Evolutionary conservation across 2,113 vertebrate species (phyloP), one percentile per base, ranked within the genome.

Genomic region (Eolophus roseicapilla): DNA sequence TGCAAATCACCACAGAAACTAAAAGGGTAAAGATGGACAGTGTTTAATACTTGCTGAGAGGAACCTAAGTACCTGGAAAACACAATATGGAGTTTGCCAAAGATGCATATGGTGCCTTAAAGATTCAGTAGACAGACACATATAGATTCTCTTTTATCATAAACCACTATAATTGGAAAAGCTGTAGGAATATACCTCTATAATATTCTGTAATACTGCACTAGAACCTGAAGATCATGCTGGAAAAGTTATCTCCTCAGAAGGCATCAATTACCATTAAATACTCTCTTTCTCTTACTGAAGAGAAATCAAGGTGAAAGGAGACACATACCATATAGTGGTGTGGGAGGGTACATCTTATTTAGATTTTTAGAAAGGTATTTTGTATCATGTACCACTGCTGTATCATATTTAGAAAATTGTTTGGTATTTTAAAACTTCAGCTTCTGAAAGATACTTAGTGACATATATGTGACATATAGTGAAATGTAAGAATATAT

Each of bases 41-140:
- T 78, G 86, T 95, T 78, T 90, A 93, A 94, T 82, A 64, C 93
- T 92, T 94, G 88, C 95, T 94, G 93, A 86, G 92, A 92, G 55
- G 29, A 92, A 29, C 3, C 8, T 60, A 71, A 81, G 55, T 68
- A 81, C 64, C 50, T 85, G 49, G 76, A 93, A 93, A 88, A 94
- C 41, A 33, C 33, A 60, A 2, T 28, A 25, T 68, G 43, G 39
- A 88, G 78, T 73, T 75, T 88, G 95, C 88, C 90, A 88, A 17
- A 92, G 37, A 70, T 78, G 6, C 82, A 83, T 88, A 70, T 64
- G 79, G 50, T 86, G 24, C 13, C 46, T 60, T 33, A 83, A 94
- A 50, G 2, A 50, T 88, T 92, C 2, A 1, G 39, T 39, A 10
- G 39, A 63, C 10, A 73, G 25, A 64, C 29, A 37, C 7, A 8